Conservation (phyloP, 2,797 vertebrate species). For the Silurus lanzhouensis region DNA sequence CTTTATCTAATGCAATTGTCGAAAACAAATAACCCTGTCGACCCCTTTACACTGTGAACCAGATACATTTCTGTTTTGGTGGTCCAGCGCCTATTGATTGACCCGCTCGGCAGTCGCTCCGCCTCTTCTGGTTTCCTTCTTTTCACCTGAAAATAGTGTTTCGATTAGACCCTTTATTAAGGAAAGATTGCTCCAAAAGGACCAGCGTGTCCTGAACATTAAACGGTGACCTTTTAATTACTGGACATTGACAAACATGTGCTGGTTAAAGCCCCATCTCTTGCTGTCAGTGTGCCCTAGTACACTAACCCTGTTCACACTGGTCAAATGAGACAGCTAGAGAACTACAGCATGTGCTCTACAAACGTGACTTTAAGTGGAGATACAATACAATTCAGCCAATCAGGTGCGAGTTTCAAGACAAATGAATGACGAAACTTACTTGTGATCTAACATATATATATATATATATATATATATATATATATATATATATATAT, state of each 20-base stretch:
- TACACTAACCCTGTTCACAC: conserved; percentile 38
- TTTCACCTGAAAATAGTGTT: conserved; percentile 71
- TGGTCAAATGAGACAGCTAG: conserved; percentile 14
- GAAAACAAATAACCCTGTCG: conserved; percentile 71
- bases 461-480: too few relatives aligned
- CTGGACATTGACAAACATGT: conserved; percentile 77
- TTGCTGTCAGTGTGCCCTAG: conserved; percentile 50
- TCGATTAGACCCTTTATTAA: conserved; percentile 75
- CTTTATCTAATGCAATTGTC: conserved; percentile 34
- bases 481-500: too few relatives aligned
- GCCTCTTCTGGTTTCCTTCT: conserved; percentile 65
- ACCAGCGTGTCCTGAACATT: conserved; percentile 67
- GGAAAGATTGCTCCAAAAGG: conserved; percentile 61
- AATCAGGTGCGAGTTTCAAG: conserved; percentile 61
- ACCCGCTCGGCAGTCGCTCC: conserved; percentile 60
- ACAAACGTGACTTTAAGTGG: conserved; percentile 41
- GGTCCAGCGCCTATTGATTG: conserved; percentile 77
- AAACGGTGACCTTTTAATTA: conserved; percentile 66
- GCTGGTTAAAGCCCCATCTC: conserved; percentile 55
- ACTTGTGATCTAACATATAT: neutral
- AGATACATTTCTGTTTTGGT: conserved; percentile 81
- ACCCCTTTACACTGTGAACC: conserved; percentile 80
- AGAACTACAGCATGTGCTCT: neutral
- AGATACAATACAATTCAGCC: conserved; percentile 67
- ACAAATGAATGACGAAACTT: conserved; percentile 57